Conservation (phyloP, 2,797 vertebrate genomes). For the Huso huso region DNA sequence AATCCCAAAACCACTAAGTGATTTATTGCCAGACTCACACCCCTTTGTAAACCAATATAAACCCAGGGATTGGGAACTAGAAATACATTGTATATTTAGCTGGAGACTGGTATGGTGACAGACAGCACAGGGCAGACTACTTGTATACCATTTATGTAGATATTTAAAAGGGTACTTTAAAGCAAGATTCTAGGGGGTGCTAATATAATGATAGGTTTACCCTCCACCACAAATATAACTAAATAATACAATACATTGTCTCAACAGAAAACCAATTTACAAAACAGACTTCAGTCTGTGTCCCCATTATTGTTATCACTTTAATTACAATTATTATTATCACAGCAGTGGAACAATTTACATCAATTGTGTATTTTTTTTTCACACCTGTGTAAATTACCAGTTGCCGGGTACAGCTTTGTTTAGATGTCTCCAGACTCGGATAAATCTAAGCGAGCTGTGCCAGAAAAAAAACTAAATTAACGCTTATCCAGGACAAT, state of each 20-base stretch:
- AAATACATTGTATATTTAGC: too few relatives aligned
- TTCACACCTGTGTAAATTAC: not conserved
- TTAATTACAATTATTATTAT: not conserved
- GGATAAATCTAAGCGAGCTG: not conserved
- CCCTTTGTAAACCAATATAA: conserved; percentile 19
- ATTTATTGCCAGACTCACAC: conserved; percentile 31
- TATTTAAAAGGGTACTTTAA: too few relatives aligned
- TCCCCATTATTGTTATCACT: not conserved
- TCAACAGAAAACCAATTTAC: too few relatives aligned
- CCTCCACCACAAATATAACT: too few relatives aligned
- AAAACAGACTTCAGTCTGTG: not conserved
- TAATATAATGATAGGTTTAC: too few relatives aligned
- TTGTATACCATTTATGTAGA: too few relatives aligned
- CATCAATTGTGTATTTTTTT: too few relatives aligned
- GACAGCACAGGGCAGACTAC: too few relatives aligned
- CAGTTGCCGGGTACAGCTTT: not conserved
- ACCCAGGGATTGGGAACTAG: not conserved
- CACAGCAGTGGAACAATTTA: not conserved
- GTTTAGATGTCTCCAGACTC: not conserved
- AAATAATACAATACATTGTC: too few relatives aligned
- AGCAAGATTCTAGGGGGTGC: too few relatives aligned
- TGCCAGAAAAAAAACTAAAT: conserved; percentile 1
- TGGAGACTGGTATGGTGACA: too few relatives aligned
- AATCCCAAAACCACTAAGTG: conserved; percentile 30
- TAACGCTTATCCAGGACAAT: not conserved